phyloP scores from a whole-genome alignment of 2,113 vertebrate species.

The Neotoma lepida region DNA sequence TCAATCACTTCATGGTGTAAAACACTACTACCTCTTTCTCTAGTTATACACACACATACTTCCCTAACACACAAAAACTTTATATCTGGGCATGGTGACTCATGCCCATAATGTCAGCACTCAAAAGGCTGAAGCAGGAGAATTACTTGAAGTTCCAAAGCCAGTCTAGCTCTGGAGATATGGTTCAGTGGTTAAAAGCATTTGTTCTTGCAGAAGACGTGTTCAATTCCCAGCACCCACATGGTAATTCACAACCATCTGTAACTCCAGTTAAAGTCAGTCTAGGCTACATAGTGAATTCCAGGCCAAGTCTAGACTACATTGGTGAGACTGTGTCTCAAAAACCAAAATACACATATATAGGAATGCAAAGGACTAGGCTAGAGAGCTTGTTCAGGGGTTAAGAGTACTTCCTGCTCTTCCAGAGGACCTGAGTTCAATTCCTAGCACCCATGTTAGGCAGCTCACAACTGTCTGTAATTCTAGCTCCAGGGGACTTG shows the following conservation, averaged over 20 bases:
- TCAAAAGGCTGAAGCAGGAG: neutral
- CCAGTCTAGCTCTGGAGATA: neutral
- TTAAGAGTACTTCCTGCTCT: neutral
- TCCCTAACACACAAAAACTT: constrained; percentile 22
- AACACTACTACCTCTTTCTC: neutral
- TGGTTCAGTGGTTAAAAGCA: neutral
- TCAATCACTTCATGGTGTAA: constrained; percentile 3
- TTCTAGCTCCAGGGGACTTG: neutral
- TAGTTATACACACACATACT: neutral
- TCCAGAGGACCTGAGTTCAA: neutral
- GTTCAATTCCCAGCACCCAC: neutral
- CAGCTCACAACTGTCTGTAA: neutral
- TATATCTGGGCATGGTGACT: neutral
- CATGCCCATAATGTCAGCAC: too few species aligned
- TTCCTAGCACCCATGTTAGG: neutral
- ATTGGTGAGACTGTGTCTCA: neutral
- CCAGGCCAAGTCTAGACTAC: neutral
- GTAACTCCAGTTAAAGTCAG: neutral
- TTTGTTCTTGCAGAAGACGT: neutral
- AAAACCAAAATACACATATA: neutral
- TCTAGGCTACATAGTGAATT: neutral
- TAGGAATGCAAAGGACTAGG: neutral
- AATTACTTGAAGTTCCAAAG: neutral
- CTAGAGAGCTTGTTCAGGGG: neutral
- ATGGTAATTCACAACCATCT: neutral